These are phyloP conservation scores for Pempheris klunzingeri DNA, from an alignment of 2,797 vertebrate genomes.

Conservation along the genomic window DNA sequence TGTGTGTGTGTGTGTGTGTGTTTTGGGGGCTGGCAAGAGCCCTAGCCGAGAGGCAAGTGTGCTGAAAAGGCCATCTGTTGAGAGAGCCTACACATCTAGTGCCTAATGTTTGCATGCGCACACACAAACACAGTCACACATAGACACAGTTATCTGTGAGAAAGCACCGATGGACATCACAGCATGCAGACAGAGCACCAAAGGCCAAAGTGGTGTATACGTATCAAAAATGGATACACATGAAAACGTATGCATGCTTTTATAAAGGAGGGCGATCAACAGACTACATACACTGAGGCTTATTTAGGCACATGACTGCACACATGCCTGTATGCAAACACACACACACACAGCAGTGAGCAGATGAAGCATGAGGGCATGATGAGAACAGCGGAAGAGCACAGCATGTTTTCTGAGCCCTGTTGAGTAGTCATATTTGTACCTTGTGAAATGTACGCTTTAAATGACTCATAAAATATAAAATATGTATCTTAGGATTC, in stretches of 20 bases:
- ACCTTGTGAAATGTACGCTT: background rate
- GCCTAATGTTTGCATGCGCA: slow-evolving; percentile 39
- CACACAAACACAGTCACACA: slow-evolving; percentile 13
- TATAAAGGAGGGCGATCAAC: slow-evolving; percentile 8
- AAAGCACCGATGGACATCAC: slow-evolving; percentile 3
- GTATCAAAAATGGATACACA: slow-evolving; percentile 3
- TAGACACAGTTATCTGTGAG: slow-evolving; percentile 20
- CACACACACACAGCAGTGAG: slow-evolving; percentile 24
- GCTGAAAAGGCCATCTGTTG: slow-evolving; percentile 81
- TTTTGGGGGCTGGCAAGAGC: slow-evolving; percentile 57
- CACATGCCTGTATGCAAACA: slow-evolving; percentile 12
- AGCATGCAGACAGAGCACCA: slow-evolving; percentile 3
- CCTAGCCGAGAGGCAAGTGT: slow-evolving; percentile 64
- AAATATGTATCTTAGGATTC: background rate
- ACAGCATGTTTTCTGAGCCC: slow-evolving; percentile 33
- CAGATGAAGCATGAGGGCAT: slow-evolving; percentile 50
- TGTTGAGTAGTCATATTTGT: slow-evolving; percentile 9
- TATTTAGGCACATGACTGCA: background rate
- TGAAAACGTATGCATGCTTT: background rate
- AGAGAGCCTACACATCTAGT: slow-evolving; percentile 61
- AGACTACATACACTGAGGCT: background rate
- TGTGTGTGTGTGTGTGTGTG: slow-evolving; percentile 28
- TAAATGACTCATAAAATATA: background rate
- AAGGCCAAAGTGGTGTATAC: background rate
- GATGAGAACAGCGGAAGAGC: slow-evolving; percentile 44